Evolutionary conservation across 2,888 invertebrate species (phyloP), one percentile per base, ranked within the genome.

Genomic region (Parnassius orleans): DNA sequence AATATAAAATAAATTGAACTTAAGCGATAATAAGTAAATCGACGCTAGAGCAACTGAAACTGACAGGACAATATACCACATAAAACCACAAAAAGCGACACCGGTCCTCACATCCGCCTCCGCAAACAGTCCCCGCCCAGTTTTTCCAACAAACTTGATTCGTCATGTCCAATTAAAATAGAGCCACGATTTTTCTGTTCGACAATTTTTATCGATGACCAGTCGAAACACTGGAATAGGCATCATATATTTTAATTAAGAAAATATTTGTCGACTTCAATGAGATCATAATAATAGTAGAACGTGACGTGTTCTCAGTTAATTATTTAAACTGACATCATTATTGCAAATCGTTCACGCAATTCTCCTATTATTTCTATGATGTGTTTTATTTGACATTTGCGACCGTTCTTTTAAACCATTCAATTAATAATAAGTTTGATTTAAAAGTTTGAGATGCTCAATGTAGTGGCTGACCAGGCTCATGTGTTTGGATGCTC

Each of bases 151-250:
- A 81, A 84, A 82, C 81, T 80, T 83, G 81, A 87, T 87, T 87
- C 84, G 85, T 86, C 85, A 87, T 85, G 83, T 85, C 77, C 84
- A 87, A 87, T 88, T 88, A 86, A 83, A 84, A 80, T 74, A 68
- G 76, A 79, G 78, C 78, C 86, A 87, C 84, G 86, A 86, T 71
- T 84, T 84, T 81, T 82, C 80, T 75, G 76, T 77, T 70, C 72
- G 69, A 53, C 67, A 64, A 68, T 62, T 65, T 59, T 63, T 65
- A 57, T 61, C 56, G 19, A 42, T 10, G 41, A 44, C 24, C 55
- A 50, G 51, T 59, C 14, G 19, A 58, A 52, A 57, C 24, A 46
- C 24, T 41, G 19, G 43, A 52, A 24, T 60, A n/a, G 14, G 24
- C 11, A 19, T 42, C 54, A 57, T 33, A 47, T 53, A 52, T 24